Base-by-base conservation (phyloP, 2,888 invertebrate species). In the Volucella bombylans region DNA sequence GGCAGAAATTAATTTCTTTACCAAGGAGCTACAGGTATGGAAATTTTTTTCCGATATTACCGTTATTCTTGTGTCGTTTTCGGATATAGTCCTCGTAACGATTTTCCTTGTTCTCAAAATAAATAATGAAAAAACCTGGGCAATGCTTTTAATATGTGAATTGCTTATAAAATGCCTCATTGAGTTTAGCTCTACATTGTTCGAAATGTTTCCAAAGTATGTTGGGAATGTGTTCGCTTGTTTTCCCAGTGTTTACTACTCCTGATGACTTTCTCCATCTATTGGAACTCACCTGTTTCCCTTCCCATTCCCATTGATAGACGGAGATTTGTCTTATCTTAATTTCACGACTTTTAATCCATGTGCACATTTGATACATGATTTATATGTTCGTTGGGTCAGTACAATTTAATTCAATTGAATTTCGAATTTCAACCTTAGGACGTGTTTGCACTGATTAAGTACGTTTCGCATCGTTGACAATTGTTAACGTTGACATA, bases 381-480 rank as follows among this genome's bases (percentile, higher is more conserved):
- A 55, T 67, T 41, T 47, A 68, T 68, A 54, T 61, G 49, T 61
- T 52, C 64, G 65, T 49, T 23, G 23, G 23, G 23, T 23, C 23
- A 23, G 23, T 23, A 4, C 23, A 23, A 23, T 23, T 74, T 74
- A 68, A 68, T 77, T 77, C 45, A 38, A 68, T 50, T 74, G 49
- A 61, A 77, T 76, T 67, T 23, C 23, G 41, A 59, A 50, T 61
- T 76, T 54, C 31, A 39, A 52, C 50, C n/a, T 15, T 45, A 52
- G 68, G 52, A 77, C 76, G 76, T 77, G 76, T 47, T 45, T 47
- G 52, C n/a, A 68, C 76, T 77, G 68, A 77, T 77, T 77, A 77
- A 77, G 41, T 76, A 43, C 50, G 50, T 50, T 50, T 47, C 8
- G 23, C 45, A 62, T 72, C 43, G 52, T 15, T 38, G 59, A 45